phyloP scores from a whole-genome alignment of 2,888 invertebrate genomes.

The Liopterus haemorrhoidalis region DNA sequence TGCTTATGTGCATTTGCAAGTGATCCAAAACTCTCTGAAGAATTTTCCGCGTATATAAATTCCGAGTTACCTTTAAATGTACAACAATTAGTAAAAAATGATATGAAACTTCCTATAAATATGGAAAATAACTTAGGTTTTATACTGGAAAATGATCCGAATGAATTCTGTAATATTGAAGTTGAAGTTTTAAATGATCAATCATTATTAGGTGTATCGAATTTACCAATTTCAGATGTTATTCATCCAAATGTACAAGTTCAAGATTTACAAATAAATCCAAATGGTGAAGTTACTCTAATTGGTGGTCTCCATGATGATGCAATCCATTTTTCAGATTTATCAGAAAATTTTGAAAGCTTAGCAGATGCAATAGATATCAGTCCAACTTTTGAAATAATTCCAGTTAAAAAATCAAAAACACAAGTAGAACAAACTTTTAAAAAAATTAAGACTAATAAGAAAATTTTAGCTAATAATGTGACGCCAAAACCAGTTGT shows the following conservation, averaged over 20 bases:
- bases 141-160: constrained; percentile 4
- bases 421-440: constrained; percentile 6
- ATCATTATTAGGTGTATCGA: constrained; percentile 17
- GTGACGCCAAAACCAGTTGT: background rate
- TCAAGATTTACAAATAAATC: constrained; percentile 22
- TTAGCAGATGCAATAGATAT: constrained; percentile 15
- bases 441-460: constrained; percentile 5
- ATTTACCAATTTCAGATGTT: constrained; percentile 20
- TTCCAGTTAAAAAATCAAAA: constrained; percentile 20
- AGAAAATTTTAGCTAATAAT: background rate
- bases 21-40: constrained; percentile 55
- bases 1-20: constrained; percentile 66
- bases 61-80: constrained; percentile 41
- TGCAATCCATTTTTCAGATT: constrained; percentile 15
- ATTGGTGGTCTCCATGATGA: constrained; percentile 17
- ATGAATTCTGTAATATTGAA: constrained; percentile 25
- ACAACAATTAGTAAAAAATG: constrained; percentile 9
- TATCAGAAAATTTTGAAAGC: constrained; percentile 15
- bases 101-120: background rate
- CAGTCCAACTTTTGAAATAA: constrained; percentile 15
- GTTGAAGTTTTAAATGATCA: constrained; percentile 24
- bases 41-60: constrained; percentile 56
- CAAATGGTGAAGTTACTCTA: constrained; percentile 22
- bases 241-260: constrained; percentile 20
- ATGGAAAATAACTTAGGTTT: background rate